Conservation (phyloP, 2,888 invertebrate genomes). For the Cotesia congregata region DNA sequence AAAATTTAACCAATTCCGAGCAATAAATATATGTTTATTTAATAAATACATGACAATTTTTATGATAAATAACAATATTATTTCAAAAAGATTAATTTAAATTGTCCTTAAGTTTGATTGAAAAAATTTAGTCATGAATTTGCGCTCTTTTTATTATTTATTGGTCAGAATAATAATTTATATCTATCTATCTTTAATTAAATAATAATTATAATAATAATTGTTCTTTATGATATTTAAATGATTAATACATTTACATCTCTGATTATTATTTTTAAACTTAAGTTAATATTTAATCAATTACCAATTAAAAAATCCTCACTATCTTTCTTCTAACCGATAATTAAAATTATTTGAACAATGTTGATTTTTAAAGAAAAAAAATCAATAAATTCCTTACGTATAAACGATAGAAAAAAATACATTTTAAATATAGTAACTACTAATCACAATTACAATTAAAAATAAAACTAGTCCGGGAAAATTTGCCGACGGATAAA, state of each 20-base stretch:
- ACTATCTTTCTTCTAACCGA: neutral
- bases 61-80: neutral
- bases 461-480: slow-evolving; percentile 4
- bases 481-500: slow-evolving; percentile 20
- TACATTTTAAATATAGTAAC: neutral
- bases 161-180: slow-evolving; percentile 8
- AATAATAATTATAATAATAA: slow-evolving; percentile 28
- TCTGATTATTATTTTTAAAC: slow-evolving; percentile 1
- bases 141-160: neutral
- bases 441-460: too few species aligned
- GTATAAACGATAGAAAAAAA: slow-evolving; percentile 25
- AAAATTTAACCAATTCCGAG: neutral
- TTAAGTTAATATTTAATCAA: neutral
- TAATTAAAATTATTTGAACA: neutral
- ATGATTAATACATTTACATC: slow-evolving; percentile 34
- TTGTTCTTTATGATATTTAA: neutral
- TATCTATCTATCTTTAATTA: slow-evolving; percentile 7
- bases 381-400: slow-evolving; percentile 14
- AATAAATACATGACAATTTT: slow-evolving; percentile 10
- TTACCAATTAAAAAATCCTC: neutral
- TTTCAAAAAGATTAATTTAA: neutral
- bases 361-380: neutral
- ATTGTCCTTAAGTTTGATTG: neutral
- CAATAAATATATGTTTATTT: slow-evolving; percentile 8
- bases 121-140: slow-evolving; percentile 15